phyloP scores from a whole-genome alignment of 2,113 vertebrate genomes.

The Mustelus asterias region DNA sequence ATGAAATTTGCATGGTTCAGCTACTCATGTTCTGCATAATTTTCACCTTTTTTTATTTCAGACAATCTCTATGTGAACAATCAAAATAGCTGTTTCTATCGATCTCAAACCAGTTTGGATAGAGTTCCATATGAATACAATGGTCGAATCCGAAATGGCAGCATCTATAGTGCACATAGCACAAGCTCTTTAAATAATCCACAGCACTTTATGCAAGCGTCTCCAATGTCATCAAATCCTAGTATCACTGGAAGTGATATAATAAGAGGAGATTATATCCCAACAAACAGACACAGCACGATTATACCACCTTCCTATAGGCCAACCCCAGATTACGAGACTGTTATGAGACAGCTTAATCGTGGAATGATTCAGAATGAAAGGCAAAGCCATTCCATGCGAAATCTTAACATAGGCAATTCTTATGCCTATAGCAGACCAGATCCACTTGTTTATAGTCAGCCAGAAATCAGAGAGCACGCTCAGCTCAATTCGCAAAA shows the following conservation, averaged over 20 bases:
- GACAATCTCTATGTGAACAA: slow-evolving; percentile 91
- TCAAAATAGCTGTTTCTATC: slow-evolving; percentile 91
- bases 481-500: slow-evolving; percentile 55
- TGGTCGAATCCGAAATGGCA: slow-evolving; percentile 85
- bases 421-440: slow-evolving; percentile 89
- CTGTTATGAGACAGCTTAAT: slow-evolving; percentile 88
- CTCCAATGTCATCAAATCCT: slow-evolving; percentile 93
- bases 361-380: slow-evolving; percentile 64
- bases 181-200: slow-evolving; percentile 90
- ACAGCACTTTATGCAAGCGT: slow-evolving; percentile 85
- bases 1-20: background rate
- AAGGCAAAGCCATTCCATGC: slow-evolving; percentile 86
- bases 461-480: slow-evolving; percentile 90
- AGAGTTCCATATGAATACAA: slow-evolving; percentile 75
- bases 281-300: slow-evolving; percentile 84
- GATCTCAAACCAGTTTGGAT: slow-evolving; percentile 94
- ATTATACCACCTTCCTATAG: slow-evolving; percentile 92
- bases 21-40: slow-evolving; percentile 40
- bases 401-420: slow-evolving; percentile 85
- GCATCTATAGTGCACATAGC: slow-evolving; percentile 94
- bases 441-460: slow-evolving; percentile 90
- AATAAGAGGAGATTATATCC: slow-evolving; percentile 79
- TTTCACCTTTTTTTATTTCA: slow-evolving; percentile 50
- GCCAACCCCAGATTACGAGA: slow-evolving; percentile 91
- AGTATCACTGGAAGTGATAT: slow-evolving; percentile 89